Evolutionary conservation across 2,113 vertebrate species (phyloP), one percentile per base, ranked within the genome.

Genomic region (Charina bottae): DNA sequence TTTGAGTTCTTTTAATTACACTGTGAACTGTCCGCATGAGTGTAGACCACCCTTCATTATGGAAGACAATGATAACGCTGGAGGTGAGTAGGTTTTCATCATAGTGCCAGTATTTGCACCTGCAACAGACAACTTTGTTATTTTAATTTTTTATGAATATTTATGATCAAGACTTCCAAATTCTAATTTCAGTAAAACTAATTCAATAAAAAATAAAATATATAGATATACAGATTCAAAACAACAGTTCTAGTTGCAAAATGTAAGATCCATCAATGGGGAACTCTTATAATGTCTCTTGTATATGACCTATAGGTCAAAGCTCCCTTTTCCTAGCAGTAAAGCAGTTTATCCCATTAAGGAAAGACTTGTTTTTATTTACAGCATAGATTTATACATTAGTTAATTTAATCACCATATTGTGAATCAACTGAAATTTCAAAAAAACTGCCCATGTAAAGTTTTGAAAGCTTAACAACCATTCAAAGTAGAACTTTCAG

Each of bases 1-100:
- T 97, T 53, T 98, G 98, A 55, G 98, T 98, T 95, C 98, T 97
- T 95, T 98, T 98, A 94, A 98, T 98, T 33, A 98, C 98, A 94
- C 98, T 98, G 96, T 98, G 98, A 72, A 98, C 97, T 11, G 98
- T 98, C 85, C 98, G 97, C 98, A 98, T 98, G 92, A 98, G 98
- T 0, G 98, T 98, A 60, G 98, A 98, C 98, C 98, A 98, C 3
- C 98, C 98, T 94, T 98, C 98, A 15, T 98, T 98, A 88, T 98
- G 98, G 97, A 98, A 98, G 95, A 98, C 98, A 56, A 98, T 98
- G 93, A 98, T 92, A 26, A 98, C 94, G 0, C 98, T 98, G 92
- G 98, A 97, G 28, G 98, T 98, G 84, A 98, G 98, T 93, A 98
- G 94, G 90, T 97, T 98, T 26, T 98, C 98, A 42, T 98, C 98